phyloP scores from a whole-genome alignment of 2,888 invertebrate species.

The Coecobrya sp. region DNA sequence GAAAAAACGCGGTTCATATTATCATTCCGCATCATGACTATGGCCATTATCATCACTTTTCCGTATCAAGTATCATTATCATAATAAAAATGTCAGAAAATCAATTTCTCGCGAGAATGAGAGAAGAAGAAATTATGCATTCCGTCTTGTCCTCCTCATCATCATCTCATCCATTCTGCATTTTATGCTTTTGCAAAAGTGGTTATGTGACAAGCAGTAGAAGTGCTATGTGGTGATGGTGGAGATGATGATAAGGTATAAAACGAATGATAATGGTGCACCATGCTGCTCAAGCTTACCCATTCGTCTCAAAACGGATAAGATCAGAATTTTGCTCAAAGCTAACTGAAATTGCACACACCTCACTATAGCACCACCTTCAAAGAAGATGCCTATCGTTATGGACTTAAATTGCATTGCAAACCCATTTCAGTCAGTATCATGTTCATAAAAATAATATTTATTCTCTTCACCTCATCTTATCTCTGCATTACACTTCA shows the following conservation, averaged over 20 bases:
- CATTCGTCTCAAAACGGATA: slow-evolving; percentile 14
- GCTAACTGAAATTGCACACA: neutral
- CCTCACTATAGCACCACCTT: neutral
- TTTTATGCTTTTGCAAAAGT: slow-evolving; percentile 43
- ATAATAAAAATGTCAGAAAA: slow-evolving; percentile 75
- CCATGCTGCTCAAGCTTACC: slow-evolving; percentile 37
- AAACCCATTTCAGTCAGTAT: slow-evolving; percentile 69
- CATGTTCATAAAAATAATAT: slow-evolving; percentile 70
- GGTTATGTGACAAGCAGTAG: neutral
- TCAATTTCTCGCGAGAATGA: slow-evolving; percentile 63
- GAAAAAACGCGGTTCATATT: neutral
- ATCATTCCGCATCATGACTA: neutral
- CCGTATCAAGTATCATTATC: slow-evolving; percentile 64
- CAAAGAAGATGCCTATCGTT: slow-evolving; percentile 41
- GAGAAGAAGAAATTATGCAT: slow-evolving; percentile 41
- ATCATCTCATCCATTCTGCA: neutral
- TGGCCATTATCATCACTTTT: slow-evolving; percentile 36
- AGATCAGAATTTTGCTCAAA: neutral
- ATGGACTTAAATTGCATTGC: slow-evolving; percentile 61
- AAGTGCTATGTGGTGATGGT: neutral
- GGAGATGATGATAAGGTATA: slow-evolving; percentile 43
- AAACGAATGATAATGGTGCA: slow-evolving; percentile 35
- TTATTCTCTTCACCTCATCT: slow-evolving; percentile 53
- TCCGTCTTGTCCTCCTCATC: slow-evolving; percentile 23
- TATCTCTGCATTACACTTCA: neutral